Base-by-base conservation (phyloP, 2,797 vertebrate species). In the Salarias fasciatus region DNA sequence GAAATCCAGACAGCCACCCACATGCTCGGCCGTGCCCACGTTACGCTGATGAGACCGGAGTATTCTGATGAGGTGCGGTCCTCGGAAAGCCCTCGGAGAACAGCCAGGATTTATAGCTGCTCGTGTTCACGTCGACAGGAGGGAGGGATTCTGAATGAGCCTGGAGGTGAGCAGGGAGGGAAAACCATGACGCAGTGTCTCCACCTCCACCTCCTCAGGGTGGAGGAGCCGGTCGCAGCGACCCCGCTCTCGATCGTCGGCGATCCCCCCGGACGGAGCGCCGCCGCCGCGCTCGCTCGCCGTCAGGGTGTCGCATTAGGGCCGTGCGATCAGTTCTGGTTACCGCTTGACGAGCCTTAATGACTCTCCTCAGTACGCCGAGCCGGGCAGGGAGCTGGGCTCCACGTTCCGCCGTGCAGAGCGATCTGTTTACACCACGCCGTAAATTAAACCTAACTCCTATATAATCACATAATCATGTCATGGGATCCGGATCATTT, bases 111-210 rank as follows among this genome's bases (percentile, higher is more conserved):
- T 82, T 82, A 84, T 79, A 61, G 63, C 69, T n/a, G 49, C 14
- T 6, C 47, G 9, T 37, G 63, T 77, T 54, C n/a, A n/a, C n/a
- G n/a, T n/a, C n/a, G n/a, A n/a, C n/a, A n/a, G n/a, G n/a, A n/a
- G n/a, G n/a, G n/a, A n/a, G n/a, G n/a, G 64, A 59, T 58, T 73
- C 63, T 68, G 82, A 83, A 85, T 75, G 75, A 88, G 54, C 41
- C 13, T 31, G 13, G 46, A 58, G 49, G 56, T 15, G 28, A 76
- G 18, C 3, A 55, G 53, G 69, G 52, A 67, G 77, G 72, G 67
- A 60, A 71, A 55, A 35, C 56, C 63, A 77, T 84, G 77, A 89
- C 89, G 81, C 85, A 85, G 63, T 67, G 77, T 8, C 1, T 69
- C 53, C 50, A 45, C 42, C 46, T 54, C 65, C 52, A 60, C 45